A percentile compares a stretch with the other conserved stretches of the same genome.
Conservation (phyloP, 1,140 invertebrate genomes). For the Phortica variegata region DNA sequence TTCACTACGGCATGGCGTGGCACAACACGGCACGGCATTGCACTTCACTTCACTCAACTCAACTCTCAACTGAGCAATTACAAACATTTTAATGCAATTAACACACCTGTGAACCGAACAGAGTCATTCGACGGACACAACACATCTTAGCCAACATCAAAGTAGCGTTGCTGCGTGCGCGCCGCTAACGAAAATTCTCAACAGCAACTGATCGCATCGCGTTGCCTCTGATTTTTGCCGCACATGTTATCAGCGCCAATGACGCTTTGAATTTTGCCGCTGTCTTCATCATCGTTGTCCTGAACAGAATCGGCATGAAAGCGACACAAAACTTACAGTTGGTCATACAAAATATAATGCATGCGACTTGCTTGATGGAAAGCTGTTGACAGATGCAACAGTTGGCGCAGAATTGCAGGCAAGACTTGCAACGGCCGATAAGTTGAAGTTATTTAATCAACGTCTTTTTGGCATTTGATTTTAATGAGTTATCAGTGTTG, state of each 20-base stretch:
- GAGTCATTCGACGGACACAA: constrained; percentile 4
- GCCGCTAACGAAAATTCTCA: constrained; percentile 25
- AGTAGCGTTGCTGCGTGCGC: constrained; percentile 25
- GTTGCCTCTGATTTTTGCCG: neutral
- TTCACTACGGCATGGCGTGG: constrained; percentile 18
- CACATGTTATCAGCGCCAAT: neutral
- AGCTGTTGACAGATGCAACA: too few relatives aligned
- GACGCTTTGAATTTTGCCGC: too few relatives aligned
- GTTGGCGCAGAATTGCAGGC: too few relatives aligned
- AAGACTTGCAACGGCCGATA: too few relatives aligned
- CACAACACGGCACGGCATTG: constrained; percentile 14
- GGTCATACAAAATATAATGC: too few relatives aligned
- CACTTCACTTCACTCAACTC: constrained; percentile 17
- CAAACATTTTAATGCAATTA: constrained; percentile 55
- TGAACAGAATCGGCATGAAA: too few relatives aligned
- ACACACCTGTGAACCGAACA: constrained; percentile 19
- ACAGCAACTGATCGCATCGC: constrained; percentile 18
- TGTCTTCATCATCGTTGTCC: too few relatives aligned
- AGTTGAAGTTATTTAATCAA: too few relatives aligned
- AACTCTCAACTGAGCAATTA: constrained; percentile 28
- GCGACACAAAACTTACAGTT: too few relatives aligned
- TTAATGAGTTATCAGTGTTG: too few relatives aligned
- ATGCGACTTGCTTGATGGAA: too few relatives aligned
- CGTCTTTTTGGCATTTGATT: too few relatives aligned
- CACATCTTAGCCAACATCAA: constrained; percentile 22